Base-by-base conservation (phyloP, 2,797 vertebrate species). In the Aselliscus stoliczkanus region DNA sequence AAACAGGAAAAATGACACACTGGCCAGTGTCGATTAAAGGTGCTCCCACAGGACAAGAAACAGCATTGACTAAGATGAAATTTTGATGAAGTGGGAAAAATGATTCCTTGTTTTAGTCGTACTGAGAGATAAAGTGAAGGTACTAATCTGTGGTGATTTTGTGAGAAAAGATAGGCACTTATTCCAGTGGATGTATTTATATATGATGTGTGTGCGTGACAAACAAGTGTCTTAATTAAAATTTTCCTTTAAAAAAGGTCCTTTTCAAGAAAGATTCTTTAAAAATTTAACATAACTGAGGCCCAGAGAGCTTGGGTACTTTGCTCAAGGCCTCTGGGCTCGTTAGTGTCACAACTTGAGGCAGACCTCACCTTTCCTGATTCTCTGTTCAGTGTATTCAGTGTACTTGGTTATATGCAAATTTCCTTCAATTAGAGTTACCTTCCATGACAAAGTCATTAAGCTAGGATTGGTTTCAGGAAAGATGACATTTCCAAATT, bases 31-130 rank as follows among this genome's bases (percentile, higher is more conserved):
- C 3, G 0, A 88, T 95, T 70, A 87, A 96, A 97, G 77, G 85
- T 92, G 77, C 7, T 64, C 62, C 81, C 79, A 54, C 3, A 37
- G 87, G 89, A 79, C 72, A 79, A 72, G 56, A 72, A 90, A 58
- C 29, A 62, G 12, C 70, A 64, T 54, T 65, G 76, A 88, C 64
- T 73, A 42, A 42, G 70, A 96, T 72, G 50, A 93, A 88, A 94
- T 92, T 92, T 95, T 92, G 82, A 92, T 54, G 72, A 95, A 64
- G 27, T 76, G 5, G 70, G 47, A 34, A 82, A 95, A 95, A 50
- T 23, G 17, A 89, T 47, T 42, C 31, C 64, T 42, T 84, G 7
- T 72, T 69, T 91, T 72, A 81, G 60, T 42, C 67, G 9, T 70
- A 56, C 31, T 56, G 44, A 94, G 83, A 89, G 72, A 82, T 72